Evolutionary conservation across 2,888 invertebrate species (phyloP).

Genomic region (Glyphotaelius pellucidus): DNA sequence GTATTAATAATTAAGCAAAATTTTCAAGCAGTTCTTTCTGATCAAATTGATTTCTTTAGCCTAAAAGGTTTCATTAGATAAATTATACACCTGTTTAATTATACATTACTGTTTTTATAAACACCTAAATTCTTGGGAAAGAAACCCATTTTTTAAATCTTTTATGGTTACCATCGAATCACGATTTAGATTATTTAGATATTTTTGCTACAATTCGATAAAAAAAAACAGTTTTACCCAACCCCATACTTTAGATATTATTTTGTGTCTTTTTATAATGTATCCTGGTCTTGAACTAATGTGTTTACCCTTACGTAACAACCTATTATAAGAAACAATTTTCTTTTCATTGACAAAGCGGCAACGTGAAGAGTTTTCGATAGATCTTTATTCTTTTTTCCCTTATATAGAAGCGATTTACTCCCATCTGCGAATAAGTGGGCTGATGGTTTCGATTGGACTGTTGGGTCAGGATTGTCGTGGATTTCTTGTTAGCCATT

Average conservation of each 20-base stretch:
- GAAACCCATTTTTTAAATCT: neutral
- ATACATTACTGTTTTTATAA: neutral
- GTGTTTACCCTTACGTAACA: neutral
- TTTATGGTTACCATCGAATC: neutral
- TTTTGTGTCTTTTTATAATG: neutral
- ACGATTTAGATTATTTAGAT: neutral
- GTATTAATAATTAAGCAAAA: neutral
- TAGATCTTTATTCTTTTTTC: neutral
- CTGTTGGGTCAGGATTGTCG: neutral
- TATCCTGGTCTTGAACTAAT: neutral
- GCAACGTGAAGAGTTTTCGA: neutral
- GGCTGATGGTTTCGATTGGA: neutral
- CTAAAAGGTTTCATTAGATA: neutral
- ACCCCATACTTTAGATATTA: neutral
- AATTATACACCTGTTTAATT: neutral
- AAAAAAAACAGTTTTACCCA: neutral
- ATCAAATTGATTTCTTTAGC: neutral
- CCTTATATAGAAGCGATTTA: neutral
- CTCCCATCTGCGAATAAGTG: slow-evolving; percentile 2
- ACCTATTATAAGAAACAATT: neutral
- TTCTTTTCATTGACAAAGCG: slow-evolving; percentile 4
- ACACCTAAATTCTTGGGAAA: neutral
- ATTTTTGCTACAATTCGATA: neutral
- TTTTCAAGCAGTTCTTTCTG: neutral
- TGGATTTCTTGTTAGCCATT: neutral